Base-by-base conservation (phyloP, 2,888 invertebrate genomes). In the Epinotia ramella region DNA sequence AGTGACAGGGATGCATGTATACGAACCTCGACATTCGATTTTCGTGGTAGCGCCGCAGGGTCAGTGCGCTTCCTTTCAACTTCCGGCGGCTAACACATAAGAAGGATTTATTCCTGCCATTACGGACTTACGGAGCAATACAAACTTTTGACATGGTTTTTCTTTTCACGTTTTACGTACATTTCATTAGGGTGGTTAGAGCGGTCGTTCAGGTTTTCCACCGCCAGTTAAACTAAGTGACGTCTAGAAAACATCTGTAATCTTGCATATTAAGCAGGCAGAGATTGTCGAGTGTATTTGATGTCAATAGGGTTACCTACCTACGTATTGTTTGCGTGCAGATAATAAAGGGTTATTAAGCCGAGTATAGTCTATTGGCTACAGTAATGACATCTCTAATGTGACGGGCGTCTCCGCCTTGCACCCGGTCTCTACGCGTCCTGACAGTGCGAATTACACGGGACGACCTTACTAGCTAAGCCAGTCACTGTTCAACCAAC, bases 331-430 rank as follows among this genome's bases (percentile, higher is more conserved):
- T 71, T 81, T 69, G 81, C 83, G 81, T 83, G 83, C 75, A 76
- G 78, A 73, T 83, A 83, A 83, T 83, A 71, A 77, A 62, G 66
- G 80, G 79, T 79, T 80, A 80, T 82, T 80, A 81, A 80, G 77
- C 64, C 74, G 75, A 78, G 78, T 77, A n/a, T n/a, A 78, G 78
- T 78, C 79, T 81, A 79, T 81, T 73, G 81, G 80, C 77, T 77
- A 78, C 76, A 79, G 80, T 79, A 81, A 77, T 78, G 79, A 65
- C 74, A 72, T 66, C 64, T 71, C 71, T 77, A 72, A 75, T 67
- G 77, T 74, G 65, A 77, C 46, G 49, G 60, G 65, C 62, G 73
- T 63, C 73, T 71, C 67, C 69, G 77, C 69, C 69, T 69, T 70
- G 67, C 68, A 76, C 71, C 53, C 40, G 59, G 59, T 69, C 59